Percentiles rank a stretch among this genome's conserved stretches.
Evolutionary conservation across 1,140 invertebrate genomes (phyloP).

Genomic region (Cyclargus thomasi): DNA sequence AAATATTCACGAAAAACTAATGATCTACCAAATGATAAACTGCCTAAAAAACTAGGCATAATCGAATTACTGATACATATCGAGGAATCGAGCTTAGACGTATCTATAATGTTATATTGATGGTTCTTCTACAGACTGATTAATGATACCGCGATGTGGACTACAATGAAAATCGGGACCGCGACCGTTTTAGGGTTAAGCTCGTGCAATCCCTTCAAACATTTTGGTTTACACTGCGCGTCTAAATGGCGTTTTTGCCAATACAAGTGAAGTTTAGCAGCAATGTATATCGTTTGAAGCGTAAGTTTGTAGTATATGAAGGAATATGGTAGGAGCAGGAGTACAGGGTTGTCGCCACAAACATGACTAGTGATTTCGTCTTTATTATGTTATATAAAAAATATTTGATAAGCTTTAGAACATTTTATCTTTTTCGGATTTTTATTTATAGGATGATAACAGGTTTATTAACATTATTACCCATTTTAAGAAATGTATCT

Average conservation of each 20-base stretch:
- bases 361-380: conserved; percentile 61
- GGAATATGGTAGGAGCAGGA: conserved; percentile 30
- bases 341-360: conserved; percentile 65
- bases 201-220: conserved; percentile 19
- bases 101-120: conserved; percentile 72
- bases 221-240: conserved; percentile 30
- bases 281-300: conserved; percentile 31
- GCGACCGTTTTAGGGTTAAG: conserved; percentile 37
- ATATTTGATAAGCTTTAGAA: conserved; percentile 21
- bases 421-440: neutral
- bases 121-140: conserved; percentile 70
- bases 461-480: neutral
- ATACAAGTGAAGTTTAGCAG: neutral
- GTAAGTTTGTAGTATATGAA: neutral
- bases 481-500: no score
- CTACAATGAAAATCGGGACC: conserved; percentile 55
- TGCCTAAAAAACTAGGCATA: conserved; percentile 53
- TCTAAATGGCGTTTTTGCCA: neutral
- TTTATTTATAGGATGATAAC: neutral
- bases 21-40: conserved; percentile 59
- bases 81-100: conserved; percentile 66
- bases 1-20: conserved; percentile 12
- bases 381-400: conserved; percentile 35
- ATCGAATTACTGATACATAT: conserved; percentile 69
- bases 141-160: conserved; percentile 59